Evolutionary conservation across 2,113 vertebrate genomes (phyloP), one percentile per base, ranked within the genome.

Genomic region (Sialia sialis): DNA sequence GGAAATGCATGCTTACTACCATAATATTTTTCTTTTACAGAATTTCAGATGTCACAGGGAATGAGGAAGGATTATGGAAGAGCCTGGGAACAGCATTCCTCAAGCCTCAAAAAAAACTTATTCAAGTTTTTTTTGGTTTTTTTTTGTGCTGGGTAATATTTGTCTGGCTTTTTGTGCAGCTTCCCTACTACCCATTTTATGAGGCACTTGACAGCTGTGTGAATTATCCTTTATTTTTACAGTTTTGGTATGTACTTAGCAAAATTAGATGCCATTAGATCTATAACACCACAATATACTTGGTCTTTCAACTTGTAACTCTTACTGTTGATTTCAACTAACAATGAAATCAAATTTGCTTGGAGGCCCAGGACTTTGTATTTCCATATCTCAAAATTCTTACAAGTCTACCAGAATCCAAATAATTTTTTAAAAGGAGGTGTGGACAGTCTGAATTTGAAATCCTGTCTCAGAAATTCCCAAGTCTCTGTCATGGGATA

Each of bases 381-480:
- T 32, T 55, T 62, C 13, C 5, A 43, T 19, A 21, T 23, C 20
- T 79, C n/a, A 43, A 66, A 44, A 48, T 21, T 68, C 68, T 5
- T 72, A n/a, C 17, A 13, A 36, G 16, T 7, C 17, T 36, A 13
- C 7, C 38, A 58, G 23, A 39, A 41, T 1, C 3, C 10, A 0
- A 4, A 22, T 3, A 0, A 17, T 21, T 67, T 72, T 56, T 55
- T 6, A 15, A 19, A 69, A 81, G 32, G 2, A n/a, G 8, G 5
- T 49, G 13, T 17, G 7, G 7, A 29, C 23, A 2, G 12, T 18
- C 36, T 79, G 54, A 64, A 73, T 49, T 52, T 56, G 26, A 79
- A 89, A 76, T 16, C 26, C 14, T 49, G 15, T 7, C 6, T 69
- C 21, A 41, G 18, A 36, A 66, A 54, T 38, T 34, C 22, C 52